Percentiles rank a stretch among this genome's conserved stretches.
These are phyloP conservation scores for Anoplophora glabripennis DNA, from an alignment of 1,140 invertebrate genomes.

Conservation along the genomic window DNA sequence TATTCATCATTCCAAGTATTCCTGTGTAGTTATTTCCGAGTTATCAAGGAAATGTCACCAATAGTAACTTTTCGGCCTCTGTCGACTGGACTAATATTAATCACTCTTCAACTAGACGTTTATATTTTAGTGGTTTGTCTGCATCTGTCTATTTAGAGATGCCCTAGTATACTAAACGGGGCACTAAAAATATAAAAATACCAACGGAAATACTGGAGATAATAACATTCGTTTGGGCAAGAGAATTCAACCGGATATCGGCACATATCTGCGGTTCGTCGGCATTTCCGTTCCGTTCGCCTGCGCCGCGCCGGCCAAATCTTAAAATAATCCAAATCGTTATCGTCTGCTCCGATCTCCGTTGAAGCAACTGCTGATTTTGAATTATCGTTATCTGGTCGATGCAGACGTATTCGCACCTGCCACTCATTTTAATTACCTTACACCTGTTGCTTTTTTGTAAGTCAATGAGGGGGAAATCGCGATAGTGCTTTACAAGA, in stretches of 20 bases:
- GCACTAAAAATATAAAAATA: not conserved
- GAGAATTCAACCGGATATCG: slow-evolving; percentile 21
- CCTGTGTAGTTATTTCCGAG: no score
- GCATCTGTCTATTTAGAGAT: not conserved
- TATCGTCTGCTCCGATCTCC: not conserved
- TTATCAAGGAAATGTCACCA: no score
- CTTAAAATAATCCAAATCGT: slow-evolving; percentile 18
- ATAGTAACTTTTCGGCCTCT: no score
- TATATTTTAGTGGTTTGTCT: not conserved
- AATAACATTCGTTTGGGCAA: not conserved
- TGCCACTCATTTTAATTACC: not conserved
- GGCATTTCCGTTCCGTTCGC: slow-evolving; percentile 22
- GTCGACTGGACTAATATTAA: no score
- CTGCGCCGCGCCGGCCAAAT: slow-evolving; percentile 12
- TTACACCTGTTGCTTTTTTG: not conserved
- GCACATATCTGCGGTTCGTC: slow-evolving; percentile 22
- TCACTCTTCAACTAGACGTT: no score
- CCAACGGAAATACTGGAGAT: slow-evolving; percentile 20
- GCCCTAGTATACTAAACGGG: slow-evolving; percentile 8
- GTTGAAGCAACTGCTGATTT: no score
- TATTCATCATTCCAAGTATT: no score
- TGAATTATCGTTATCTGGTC: no score
- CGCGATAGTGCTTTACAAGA: no score
- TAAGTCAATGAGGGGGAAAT: no score
- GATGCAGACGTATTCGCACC: no score